Conservation (phyloP, 1,140 invertebrate genomes). For the Grapholita molesta region DNA sequence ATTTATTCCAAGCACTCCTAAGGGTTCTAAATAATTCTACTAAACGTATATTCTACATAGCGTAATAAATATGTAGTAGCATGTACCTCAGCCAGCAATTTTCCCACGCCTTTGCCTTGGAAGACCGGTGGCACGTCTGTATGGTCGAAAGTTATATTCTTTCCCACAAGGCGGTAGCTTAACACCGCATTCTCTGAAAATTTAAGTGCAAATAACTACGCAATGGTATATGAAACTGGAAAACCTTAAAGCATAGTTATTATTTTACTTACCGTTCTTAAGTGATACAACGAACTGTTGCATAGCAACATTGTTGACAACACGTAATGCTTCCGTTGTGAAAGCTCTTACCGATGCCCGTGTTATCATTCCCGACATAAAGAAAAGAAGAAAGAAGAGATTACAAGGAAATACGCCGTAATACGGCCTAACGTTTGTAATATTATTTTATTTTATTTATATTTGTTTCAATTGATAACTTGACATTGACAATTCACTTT, state of each 20-base stretch:
- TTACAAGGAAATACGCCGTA: neutral
- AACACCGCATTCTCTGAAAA: slow-evolving; percentile 55
- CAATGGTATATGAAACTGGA: slow-evolving; percentile 20
- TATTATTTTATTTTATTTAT: neutral
- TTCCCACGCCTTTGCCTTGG: slow-evolving; percentile 81
- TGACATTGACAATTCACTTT: slow-evolving; percentile 6
- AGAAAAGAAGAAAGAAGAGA: neutral
- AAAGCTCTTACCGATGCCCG: slow-evolving; percentile 51
- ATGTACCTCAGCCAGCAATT: slow-evolving; percentile 81
- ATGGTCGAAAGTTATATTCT: slow-evolving; percentile 78
- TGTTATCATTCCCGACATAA: slow-evolving; percentile 61
- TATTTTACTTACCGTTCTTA: slow-evolving; percentile 40
- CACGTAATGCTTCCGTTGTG: slow-evolving; percentile 58
- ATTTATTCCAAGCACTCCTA: too few relatives aligned
- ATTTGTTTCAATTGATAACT: neutral
- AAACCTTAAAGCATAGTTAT: slow-evolving; percentile 17
- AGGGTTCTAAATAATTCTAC: too few relatives aligned
- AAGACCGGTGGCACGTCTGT: slow-evolving; percentile 80
- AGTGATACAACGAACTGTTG: slow-evolving; percentile 66
- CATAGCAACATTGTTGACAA: slow-evolving; percentile 70
- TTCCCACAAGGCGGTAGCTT: slow-evolving; percentile 67
- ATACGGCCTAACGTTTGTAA: neutral
- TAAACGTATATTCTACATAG: too few relatives aligned
- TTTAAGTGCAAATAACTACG: slow-evolving; percentile 17
- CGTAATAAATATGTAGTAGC: too few relatives aligned